Conservation (phyloP, 92 coral and sea anemone genomes). For the Porites rus region DNA sequence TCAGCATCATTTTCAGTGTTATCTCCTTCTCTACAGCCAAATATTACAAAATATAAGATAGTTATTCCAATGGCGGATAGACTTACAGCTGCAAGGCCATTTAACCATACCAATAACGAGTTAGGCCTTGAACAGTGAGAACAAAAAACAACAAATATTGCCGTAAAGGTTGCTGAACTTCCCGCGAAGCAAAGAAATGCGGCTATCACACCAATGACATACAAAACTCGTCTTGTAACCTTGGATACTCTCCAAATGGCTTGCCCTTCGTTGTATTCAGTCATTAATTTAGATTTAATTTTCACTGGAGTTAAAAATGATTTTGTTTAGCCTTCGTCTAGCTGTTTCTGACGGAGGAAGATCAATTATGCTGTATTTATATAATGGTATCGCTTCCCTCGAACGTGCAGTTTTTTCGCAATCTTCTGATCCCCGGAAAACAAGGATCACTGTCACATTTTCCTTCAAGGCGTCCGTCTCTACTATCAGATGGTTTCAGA, state of each 20-base stretch:
- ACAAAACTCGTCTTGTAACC: not conserved
- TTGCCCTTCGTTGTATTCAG: not conserved
- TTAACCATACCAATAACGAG: not conserved
- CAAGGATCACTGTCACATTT: too few species aligned
- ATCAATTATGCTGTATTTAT: too few species aligned
- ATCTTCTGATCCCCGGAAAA: too few species aligned
- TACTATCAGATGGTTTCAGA: too few species aligned
- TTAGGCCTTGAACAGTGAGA: not conserved
- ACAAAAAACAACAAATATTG: not conserved
- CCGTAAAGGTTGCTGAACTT: not conserved
- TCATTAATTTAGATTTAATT: not conserved
- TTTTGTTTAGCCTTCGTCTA: not conserved
- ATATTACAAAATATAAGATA: constrained; percentile 23
- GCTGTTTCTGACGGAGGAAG: not conserved
- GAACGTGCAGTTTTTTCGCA: too few species aligned
- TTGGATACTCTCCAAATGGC: not conserved
- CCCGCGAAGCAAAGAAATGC: not conserved
- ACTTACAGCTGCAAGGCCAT: not conserved
- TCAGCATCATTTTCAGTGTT: constrained; percentile 23
- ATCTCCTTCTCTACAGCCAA: not conserved
- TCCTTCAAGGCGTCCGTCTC: too few species aligned
- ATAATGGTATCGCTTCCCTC: too few species aligned
- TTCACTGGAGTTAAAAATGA: not conserved
- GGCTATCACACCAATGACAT: not conserved
- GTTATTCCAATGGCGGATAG: not conserved